Evolutionary conservation across 30 jellyfish, hydroid and myxozoan genomes (phyloP).

Genomic region (Haliclystus octoradiatus): DNA sequence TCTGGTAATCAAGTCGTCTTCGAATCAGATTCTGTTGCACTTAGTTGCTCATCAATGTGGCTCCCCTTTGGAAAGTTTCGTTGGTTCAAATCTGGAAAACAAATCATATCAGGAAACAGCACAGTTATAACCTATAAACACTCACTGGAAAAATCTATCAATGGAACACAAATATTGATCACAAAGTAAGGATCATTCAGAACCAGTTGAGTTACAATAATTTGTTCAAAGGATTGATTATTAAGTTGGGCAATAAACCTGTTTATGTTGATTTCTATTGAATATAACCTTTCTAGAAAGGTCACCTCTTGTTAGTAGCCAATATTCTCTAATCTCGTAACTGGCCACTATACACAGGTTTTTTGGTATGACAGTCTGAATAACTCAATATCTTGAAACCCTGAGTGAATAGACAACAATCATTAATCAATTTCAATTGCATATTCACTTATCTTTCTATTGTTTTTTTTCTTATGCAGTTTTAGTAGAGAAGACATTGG

Average conservation of each 20-base stretch:
- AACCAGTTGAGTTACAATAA: neutral
- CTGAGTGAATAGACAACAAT: neutral
- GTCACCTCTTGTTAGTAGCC: neutral
- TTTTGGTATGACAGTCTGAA: too few relatives aligned
- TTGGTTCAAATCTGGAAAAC: slow-evolving; percentile 35
- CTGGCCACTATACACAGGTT: neutral
- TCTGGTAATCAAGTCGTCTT: slow-evolving; percentile 40
- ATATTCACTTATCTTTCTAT: too few relatives aligned
- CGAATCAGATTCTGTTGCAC: slow-evolving; percentile 45
- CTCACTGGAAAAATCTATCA: neutral
- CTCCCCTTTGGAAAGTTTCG: slow-evolving; percentile 28
- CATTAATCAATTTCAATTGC: neutral
- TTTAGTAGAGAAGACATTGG: neutral
- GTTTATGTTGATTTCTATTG: too few relatives aligned
- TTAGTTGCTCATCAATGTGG: slow-evolving; percentile 55
- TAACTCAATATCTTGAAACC: neutral
- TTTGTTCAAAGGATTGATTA: neutral
- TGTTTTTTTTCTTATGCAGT: neutral
- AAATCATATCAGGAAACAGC: neutral
- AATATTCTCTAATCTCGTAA: neutral
- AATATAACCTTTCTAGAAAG: neutral
- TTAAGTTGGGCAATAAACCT: too few relatives aligned
- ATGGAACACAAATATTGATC: neutral
- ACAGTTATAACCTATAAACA: neutral
- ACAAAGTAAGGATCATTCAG: neutral